Base-by-base conservation (phyloP, 92 coral and sea anemone species). In the Metridium senile region DNA sequence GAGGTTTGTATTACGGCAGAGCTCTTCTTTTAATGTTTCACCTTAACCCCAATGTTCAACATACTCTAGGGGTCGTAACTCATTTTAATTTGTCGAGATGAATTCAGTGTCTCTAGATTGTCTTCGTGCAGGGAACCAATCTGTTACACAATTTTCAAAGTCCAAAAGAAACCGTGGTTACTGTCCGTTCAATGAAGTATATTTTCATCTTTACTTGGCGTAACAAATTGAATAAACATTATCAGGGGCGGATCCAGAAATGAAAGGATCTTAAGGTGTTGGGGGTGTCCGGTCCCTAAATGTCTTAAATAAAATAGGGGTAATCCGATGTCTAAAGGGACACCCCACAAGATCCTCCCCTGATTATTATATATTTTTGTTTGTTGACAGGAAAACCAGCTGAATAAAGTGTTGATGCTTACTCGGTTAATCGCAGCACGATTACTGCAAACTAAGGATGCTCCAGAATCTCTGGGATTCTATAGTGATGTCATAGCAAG, bases 381-480 rank as follows among this genome's bases (percentile, higher is more conserved):
- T 72, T 70, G 52, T 31, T 31, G 46, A 0, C 72, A 91, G 97
- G 97, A 91, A 54, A 86, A 75, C 39, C 97, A 91, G 63, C 76
- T 91, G 1, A 83, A 88, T 58, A 83, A 89, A 71, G 84, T 88
- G 31, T 64, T 91, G 58, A 78, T 82, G 68, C 83, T 91, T 22
- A 91, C 97, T 39, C 83, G 93, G 66, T 89, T 91, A 90, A 91
- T 91, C 21, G 88, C 97, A 6, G 97, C 97, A 27, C 74, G 97
- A 56, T 49, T 91, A 25, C 82, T 91, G 0, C 97, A 91, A 54
- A 54, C 86, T 56, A 85, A 84, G 74, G 91, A 91, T 49, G 74
- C 81, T n/a, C 67, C 61, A 29, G 86, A 78, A 53, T 75, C 93
- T 19, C 87, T 88, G 58, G 70, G 13, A 47, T 77, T 88, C 33